phyloP scores from a whole-genome alignment of 2,797 vertebrate species.

The Eulemur albifrons region DNA sequence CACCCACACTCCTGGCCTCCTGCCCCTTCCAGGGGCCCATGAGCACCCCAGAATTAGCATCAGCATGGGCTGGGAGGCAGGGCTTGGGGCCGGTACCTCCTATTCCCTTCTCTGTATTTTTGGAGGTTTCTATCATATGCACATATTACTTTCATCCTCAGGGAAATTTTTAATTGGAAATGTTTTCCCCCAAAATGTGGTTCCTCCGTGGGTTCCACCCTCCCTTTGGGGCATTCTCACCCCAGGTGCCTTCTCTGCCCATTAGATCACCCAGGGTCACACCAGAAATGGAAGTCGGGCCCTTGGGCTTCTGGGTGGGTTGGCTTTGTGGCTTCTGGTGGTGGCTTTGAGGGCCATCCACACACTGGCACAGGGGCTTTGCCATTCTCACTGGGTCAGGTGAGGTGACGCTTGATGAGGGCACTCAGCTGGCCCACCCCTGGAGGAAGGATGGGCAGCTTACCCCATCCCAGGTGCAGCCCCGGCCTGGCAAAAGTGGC shows the following conservation, averaged over 20 bases:
- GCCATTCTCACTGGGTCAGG: not conserved
- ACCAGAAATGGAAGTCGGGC: not conserved
- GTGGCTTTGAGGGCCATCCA: not conserved
- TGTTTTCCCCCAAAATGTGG: not conserved
- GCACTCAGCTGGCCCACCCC: not conserved
- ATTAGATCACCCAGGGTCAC: not conserved
- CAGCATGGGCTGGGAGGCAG: not conserved
- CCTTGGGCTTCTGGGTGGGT: not conserved
- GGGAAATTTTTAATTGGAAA: not conserved
- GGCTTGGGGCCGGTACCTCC: not conserved
- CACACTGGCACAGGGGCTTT: not conserved
- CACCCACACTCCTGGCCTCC: not conserved
- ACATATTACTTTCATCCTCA: not conserved
- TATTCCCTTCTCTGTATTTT: not conserved
- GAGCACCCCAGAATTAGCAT: not conserved
- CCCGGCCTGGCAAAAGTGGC: not conserved
- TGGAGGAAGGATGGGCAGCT: not conserved
- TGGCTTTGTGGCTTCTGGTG: not conserved
- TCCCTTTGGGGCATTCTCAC: not conserved
- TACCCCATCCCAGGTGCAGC: not conserved
- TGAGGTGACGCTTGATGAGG: not conserved
- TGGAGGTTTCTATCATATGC: not conserved
- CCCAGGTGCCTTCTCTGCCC: not conserved
- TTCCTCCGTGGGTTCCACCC: not conserved
- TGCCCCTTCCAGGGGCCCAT: not conserved